These are phyloP conservation scores for Zingel zingel DNA, from an alignment of 2,113 vertebrate species.

Conservation along the genomic window DNA sequence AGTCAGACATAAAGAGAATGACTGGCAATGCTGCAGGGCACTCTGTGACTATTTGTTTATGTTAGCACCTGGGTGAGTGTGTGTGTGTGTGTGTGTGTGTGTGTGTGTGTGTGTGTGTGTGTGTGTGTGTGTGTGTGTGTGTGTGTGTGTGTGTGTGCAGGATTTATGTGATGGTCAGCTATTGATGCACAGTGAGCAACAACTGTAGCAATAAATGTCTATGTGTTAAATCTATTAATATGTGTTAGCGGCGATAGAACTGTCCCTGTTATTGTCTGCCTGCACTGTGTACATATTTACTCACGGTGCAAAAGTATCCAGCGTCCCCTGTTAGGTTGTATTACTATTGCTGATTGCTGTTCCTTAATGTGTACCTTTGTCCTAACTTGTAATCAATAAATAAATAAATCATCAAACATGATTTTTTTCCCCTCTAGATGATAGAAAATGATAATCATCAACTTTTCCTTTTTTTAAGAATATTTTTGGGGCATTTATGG, in stretches of 20 bases:
- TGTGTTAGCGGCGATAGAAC: background rate
- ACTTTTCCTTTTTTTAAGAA: background rate
- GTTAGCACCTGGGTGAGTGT: constrained; percentile 22
- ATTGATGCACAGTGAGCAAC: constrained; percentile 16
- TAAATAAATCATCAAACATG: background rate
- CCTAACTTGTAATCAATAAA: background rate
- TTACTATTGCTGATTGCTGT: background rate
- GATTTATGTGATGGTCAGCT: constrained; percentile 25
- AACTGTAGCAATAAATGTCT: background rate
- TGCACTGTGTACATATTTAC: background rate
- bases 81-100: constrained; percentile 7
- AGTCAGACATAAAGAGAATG: constrained; percentile 53
- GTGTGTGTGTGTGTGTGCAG: constrained; percentile 1
- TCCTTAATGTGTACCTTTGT: background rate
- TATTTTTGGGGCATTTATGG: too few species aligned
- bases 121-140: constrained; percentile 5
- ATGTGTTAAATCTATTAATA: too few species aligned
- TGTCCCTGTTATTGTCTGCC: background rate
- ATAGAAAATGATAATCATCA: background rate
- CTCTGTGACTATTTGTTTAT: constrained; percentile 47
- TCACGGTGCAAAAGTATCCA: background rate
- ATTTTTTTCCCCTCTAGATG: background rate
- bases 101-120: constrained; percentile 4
- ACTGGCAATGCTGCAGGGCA: constrained; percentile 50
- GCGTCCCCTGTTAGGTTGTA: background rate